Evolutionary conservation across 2,888 invertebrate genomes (phyloP).

Genomic region (Mellilla xanthometata): DNA sequence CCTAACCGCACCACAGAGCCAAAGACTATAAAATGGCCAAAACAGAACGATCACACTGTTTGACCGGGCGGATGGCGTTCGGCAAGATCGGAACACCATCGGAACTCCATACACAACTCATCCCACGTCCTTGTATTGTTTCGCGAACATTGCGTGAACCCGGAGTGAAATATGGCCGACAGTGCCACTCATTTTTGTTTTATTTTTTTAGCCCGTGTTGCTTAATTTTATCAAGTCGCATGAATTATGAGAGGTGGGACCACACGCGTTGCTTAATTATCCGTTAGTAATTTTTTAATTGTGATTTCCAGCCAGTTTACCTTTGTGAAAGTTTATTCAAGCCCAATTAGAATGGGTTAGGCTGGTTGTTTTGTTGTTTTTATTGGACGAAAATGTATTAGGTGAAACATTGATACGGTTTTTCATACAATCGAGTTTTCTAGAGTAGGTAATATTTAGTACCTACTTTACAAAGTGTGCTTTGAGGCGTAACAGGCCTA

Average conservation of each 20-base stretch:
- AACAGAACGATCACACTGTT: conserved; percentile 13
- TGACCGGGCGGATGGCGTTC: conserved; percentile 14
- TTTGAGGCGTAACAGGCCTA: too few relatives aligned
- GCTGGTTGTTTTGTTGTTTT: too few relatives aligned
- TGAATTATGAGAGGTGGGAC: conserved; percentile 78
- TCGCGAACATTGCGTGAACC: conserved; percentile 79
- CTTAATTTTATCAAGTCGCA: conserved; percentile 82
- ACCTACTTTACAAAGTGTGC: too few relatives aligned
- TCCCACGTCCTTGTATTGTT: conserved; percentile 79
- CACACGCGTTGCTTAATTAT: conserved; percentile 78
- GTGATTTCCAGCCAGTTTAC: conserved; percentile 20
- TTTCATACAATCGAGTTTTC: too few relatives aligned
- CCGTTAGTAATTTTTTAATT: conserved; percentile 49
- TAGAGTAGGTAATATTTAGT: too few relatives aligned
- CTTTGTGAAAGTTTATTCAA: conserved; percentile 19
- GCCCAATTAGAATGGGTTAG: conserved; percentile 20
- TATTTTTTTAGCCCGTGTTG: conserved; percentile 75
- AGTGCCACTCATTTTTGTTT: conserved; percentile 72
- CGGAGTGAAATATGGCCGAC: conserved; percentile 76
- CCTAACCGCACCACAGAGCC: conserved; percentile 11
- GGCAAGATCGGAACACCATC: conserved; percentile 19
- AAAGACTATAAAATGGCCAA: conserved; percentile 20
- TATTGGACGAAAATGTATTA: too few relatives aligned
- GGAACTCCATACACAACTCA: conserved; percentile 45
- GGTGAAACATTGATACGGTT: conserved; percentile 4